Evolutionary conservation across 2,113 vertebrate species (phyloP).

Genomic region (Podilymbus podiceps): DNA sequence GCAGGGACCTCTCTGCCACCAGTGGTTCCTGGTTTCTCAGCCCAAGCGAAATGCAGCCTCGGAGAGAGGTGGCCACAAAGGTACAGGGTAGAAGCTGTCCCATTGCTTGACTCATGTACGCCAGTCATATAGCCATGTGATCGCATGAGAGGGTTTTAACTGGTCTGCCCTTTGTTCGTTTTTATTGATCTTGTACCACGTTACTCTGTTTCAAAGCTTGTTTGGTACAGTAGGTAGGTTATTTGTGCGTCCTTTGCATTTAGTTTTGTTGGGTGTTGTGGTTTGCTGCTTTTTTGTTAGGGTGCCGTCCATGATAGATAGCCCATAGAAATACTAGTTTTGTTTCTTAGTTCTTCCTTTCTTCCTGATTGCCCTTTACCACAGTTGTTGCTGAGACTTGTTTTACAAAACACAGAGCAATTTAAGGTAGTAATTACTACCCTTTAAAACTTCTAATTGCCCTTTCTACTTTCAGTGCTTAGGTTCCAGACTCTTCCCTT

Average conservation of each 20-base stretch:
- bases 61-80: not conserved
- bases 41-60: not conserved
- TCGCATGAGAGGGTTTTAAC: not conserved
- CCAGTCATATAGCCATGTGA: not conserved
- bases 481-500: not conserved
- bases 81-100: not conserved
- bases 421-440: not conserved
- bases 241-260: not conserved
- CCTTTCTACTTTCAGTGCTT: not conserved
- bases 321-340: not conserved
- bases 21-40: not conserved
- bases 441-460: not conserved
- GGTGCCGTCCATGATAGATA: not conserved
- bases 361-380: not conserved
- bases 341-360: not conserved
- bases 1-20: not conserved
- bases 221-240: not conserved
- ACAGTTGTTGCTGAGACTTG: not conserved
- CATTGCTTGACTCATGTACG: not conserved
- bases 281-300: not conserved
- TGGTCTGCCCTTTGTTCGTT: not conserved
- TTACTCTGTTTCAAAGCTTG: not conserved
- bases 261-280: not conserved
- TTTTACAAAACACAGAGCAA: constrained; percentile 15
- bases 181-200: not conserved